phyloP scores from a whole-genome alignment of 2,113 vertebrate genomes.

The Bambusicola thoracicus region DNA sequence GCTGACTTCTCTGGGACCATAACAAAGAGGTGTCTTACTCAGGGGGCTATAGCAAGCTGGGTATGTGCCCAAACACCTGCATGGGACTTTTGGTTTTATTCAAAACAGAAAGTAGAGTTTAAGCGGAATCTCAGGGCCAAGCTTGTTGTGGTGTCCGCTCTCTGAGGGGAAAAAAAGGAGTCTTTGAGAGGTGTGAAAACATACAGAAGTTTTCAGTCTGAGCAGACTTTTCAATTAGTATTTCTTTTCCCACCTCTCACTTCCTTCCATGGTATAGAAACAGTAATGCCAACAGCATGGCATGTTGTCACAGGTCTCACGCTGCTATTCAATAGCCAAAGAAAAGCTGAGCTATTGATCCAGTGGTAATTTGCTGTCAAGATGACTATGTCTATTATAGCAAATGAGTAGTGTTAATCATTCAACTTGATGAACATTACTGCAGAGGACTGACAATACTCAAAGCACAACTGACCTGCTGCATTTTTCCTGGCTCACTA shows the following conservation, averaged over 20 bases:
- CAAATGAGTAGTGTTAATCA: conserved; percentile 61
- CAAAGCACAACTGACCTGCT: conserved; percentile 41
- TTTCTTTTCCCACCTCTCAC: neutral
- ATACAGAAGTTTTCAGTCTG: neutral
- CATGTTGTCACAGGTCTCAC: conserved; percentile 43
- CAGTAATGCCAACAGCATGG: conserved; percentile 49
- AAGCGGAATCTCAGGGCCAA: neutral
- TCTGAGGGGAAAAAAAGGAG: neutral
- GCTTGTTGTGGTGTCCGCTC: neutral
- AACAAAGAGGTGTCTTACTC: conserved; percentile 17
- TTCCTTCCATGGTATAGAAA: neutral
- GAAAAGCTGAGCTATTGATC: conserved; percentile 70
- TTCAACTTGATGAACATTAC: conserved; percentile 36
- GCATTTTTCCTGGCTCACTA: conserved; percentile 20
- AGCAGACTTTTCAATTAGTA: neutral
- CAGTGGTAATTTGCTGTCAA: conserved; percentile 70
- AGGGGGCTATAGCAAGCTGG: conserved; percentile 42
- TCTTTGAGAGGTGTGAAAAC: neutral
- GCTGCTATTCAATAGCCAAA: conserved; percentile 46
- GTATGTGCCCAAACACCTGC: conserved; percentile 45
- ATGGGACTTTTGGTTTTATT: conserved; percentile 55
- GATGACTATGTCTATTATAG: conserved; percentile 52
- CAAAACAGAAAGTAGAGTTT: conserved; percentile 41
- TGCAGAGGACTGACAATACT: conserved; percentile 41
- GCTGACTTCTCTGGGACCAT: neutral